A percentile compares a stretch with the other conserved stretches of the same genome.
Evolutionary conservation across 2,888 invertebrate species (phyloP).

Genomic region (Aphodius sticticus): DNA sequence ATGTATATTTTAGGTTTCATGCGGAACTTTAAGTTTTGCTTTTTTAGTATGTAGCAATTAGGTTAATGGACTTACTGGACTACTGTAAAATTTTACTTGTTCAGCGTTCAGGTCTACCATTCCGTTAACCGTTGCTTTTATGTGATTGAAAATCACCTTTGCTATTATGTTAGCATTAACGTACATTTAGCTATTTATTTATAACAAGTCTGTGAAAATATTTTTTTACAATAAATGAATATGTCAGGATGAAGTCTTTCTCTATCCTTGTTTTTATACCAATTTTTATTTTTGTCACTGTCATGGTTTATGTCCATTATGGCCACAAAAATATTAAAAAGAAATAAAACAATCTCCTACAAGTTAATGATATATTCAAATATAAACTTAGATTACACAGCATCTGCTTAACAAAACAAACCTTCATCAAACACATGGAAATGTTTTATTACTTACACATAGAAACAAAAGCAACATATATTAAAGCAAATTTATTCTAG

Average conservation of each 20-base stretch:
- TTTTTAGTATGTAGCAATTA: not conserved
- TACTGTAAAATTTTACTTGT: not conserved
- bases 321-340: not conserved
- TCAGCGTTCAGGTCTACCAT: too few relatives aligned
- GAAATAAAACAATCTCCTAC: not conserved
- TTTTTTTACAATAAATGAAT: not conserved
- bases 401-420: not conserved
- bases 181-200: not conserved
- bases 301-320: not conserved
- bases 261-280: too few relatives aligned
- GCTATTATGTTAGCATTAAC: not conserved
- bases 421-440: not conserved
- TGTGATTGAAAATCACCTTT: not conserved
- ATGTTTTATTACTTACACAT: not conserved
- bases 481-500: not conserved
- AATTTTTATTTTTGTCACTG: not conserved
- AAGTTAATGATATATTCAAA: not conserved
- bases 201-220: not conserved
- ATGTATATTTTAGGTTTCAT: not conserved
- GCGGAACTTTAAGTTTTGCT: not conserved
- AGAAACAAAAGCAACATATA: not conserved
- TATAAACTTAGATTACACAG: not conserved
- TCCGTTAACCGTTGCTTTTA: not conserved
- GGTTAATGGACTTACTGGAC: not conserved
- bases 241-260: not conserved